phyloP scores from a whole-genome alignment of 2,113 vertebrate species.

The Oreochromis tanganicae region DNA sequence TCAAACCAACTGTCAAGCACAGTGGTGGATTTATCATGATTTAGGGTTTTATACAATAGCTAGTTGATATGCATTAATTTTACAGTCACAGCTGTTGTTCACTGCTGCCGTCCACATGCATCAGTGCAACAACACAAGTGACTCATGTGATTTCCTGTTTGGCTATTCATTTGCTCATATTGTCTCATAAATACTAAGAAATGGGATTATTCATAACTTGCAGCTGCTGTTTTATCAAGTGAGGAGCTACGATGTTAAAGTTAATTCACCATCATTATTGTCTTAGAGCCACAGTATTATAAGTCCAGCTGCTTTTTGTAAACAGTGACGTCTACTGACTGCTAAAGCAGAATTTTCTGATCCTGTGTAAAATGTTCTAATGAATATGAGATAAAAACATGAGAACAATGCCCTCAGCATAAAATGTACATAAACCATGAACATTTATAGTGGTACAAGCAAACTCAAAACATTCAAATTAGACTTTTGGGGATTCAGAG shows the following conservation, averaged over 20 bases:
- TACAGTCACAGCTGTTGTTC: neutral
- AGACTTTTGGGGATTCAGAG: neutral
- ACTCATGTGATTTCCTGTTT: neutral
- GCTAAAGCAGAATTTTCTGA: neutral
- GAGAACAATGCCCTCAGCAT: neutral
- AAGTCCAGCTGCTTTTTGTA: neutral
- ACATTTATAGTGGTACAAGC: neutral
- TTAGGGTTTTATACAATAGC: neutral
- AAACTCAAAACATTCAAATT: neutral
- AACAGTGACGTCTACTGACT: neutral
- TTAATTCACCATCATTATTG: neutral
- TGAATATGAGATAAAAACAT: neutral
- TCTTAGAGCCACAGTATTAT: neutral
- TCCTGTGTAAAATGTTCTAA: neutral
- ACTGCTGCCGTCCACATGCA: neutral
- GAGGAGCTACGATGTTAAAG: neutral
- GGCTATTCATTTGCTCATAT: neutral
- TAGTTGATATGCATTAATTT: neutral
- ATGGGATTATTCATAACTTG: neutral
- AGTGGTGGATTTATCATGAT: neutral
- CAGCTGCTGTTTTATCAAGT: neutral
- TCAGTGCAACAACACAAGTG: neutral
- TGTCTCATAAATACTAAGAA: neutral
- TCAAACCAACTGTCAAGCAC: neutral
- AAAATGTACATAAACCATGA: neutral